phyloP scores from a whole-genome alignment of 2,797 vertebrate species.

The Argentina silus region DNA sequence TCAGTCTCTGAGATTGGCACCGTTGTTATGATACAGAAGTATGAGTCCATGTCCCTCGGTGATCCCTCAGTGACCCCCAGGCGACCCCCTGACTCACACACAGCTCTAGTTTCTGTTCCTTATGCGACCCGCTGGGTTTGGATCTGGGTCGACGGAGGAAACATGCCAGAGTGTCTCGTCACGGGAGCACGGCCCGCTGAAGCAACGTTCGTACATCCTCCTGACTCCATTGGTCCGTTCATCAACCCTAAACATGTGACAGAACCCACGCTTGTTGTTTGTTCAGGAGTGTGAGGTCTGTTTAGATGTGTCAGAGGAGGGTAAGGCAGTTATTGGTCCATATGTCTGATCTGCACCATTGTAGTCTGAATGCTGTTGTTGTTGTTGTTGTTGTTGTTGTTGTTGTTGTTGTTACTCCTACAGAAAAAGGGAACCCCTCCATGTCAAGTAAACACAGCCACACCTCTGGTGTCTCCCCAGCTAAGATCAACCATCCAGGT shows the following conservation, averaged over 20 bases:
- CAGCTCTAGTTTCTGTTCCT: too few species aligned
- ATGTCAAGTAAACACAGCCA: conserved; percentile 36
- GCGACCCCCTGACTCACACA: conserved; percentile 59
- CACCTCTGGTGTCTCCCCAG: conserved; percentile 38
- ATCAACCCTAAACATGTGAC: too few species aligned
- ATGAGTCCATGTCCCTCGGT: conserved; percentile 25
- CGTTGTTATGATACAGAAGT: conserved; percentile 51
- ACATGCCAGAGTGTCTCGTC: too few species aligned
- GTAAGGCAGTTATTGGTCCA: conserved; percentile 78
- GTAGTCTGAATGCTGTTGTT: conserved; percentile 57
- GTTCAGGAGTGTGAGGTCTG: conserved; percentile 30
- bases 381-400: conserved; percentile 51
- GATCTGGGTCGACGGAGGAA: too few species aligned
- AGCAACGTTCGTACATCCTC: too few species aligned
- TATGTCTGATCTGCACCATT: conserved; percentile 64
- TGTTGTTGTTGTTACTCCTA: too few species aligned
- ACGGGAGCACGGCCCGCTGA: too few species aligned
- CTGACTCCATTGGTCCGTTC: too few species aligned
- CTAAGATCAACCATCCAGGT: conserved; percentile 23
- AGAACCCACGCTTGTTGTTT: too few species aligned
- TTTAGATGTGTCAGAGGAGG: conserved; percentile 40
- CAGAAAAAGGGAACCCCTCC: conserved; percentile 42
- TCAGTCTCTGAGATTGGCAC: conserved; percentile 71
- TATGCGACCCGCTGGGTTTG: too few species aligned
- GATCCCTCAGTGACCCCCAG: conserved; percentile 53